A percentile compares a stretch with the other conserved stretches of the same genome.
Evolutionary conservation across 2,888 invertebrate genomes (phyloP).

Genomic region (Tromatobia lineatoria): DNA sequence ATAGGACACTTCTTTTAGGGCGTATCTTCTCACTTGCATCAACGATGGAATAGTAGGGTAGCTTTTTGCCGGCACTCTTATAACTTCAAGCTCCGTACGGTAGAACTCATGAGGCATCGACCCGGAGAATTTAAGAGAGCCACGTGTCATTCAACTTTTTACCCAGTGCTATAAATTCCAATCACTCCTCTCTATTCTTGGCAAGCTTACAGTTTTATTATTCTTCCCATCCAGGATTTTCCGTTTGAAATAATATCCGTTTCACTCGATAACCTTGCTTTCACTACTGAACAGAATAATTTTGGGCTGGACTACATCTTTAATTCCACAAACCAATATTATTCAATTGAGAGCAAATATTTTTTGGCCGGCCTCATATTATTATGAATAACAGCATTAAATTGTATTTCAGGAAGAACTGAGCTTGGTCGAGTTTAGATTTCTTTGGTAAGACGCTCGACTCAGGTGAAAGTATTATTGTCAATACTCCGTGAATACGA

Average conservation of each 20-base stretch:
- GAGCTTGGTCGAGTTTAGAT: constrained; percentile 9
- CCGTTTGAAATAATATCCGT: constrained; percentile 45
- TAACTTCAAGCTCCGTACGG: constrained; percentile 29
- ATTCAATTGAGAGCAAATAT: constrained; percentile 46
- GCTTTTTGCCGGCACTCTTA: constrained; percentile 7
- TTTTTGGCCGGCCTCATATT: constrained; percentile 36
- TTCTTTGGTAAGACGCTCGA: constrained; percentile 35
- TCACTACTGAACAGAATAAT: background rate
- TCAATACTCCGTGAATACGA: constrained; percentile 46
- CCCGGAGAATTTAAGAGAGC: constrained; percentile 51
- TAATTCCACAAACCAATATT: constrained; percentile 49
- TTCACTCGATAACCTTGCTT: background rate
- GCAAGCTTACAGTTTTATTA: constrained; percentile 1
- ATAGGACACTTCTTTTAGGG: constrained; percentile 72
- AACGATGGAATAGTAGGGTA: constrained; percentile 54
- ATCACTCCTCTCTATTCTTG: constrained; percentile 64
- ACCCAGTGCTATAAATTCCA: constrained; percentile 63
- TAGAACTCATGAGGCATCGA: constrained; percentile 60
- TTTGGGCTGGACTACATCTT: background rate
- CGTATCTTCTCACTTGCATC: constrained; percentile 64
- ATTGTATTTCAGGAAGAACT: constrained; percentile 23
- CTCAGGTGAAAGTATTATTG: constrained; percentile 52
- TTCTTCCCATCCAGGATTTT: constrained; percentile 37
- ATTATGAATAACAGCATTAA: constrained; percentile 37
- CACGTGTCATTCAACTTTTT: constrained; percentile 62